Base-by-base conservation (phyloP, 2,888 invertebrate genomes). In the Andrena trimmerana region DNA sequence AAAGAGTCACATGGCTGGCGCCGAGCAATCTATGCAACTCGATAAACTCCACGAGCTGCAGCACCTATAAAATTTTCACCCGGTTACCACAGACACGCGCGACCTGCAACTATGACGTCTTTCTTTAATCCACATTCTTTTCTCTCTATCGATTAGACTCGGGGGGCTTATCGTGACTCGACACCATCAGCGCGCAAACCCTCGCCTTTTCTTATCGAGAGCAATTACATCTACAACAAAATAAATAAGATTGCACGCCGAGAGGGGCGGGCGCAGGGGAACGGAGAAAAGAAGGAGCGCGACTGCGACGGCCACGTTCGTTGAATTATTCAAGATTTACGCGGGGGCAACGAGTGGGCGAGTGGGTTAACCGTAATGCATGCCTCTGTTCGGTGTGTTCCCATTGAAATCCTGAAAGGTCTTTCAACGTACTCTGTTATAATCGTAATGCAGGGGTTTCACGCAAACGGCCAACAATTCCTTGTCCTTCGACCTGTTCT, bases 401-500 rank as follows among this genome's bases (percentile, higher is more conserved):
- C 5, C n/a, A 27, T 60, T 60, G 13, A 31, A 20, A 13, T 48
- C 13, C 31, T 13, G 7, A n/a, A 57, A 7, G 24, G 8, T 33
- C 36, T 63, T 62, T 20, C 20, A 59, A 89, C 94, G 92, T 91
- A 96, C 96, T 88, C 97, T 96, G 91, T 98, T 97, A 94, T 98
- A 98, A 88, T 97, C 96, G 93, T 97, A 98, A 94, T 98, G 98
- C 85, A 98, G 96, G 0, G 98, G 98, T 92, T 98, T 98, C 52
- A 98, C 97, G 94, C 98, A 98, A 36, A 98, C 96, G 31, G 97
- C 97, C 67, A 97, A 95, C 62, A 95, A 95, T 85, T 96, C 95
- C 93, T 75, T 95, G 94, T 62, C 95, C 94, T 52, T 94, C 93
- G 54, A 95, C 94, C 90, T 95, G 94, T 86, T 94, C 92, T 59